A percentile compares a stretch with the other conserved stretches of the same genome.
Evolutionary conservation across 2,797 vertebrate genomes (phyloP).

Genomic region (Anguilla marmorata): DNA sequence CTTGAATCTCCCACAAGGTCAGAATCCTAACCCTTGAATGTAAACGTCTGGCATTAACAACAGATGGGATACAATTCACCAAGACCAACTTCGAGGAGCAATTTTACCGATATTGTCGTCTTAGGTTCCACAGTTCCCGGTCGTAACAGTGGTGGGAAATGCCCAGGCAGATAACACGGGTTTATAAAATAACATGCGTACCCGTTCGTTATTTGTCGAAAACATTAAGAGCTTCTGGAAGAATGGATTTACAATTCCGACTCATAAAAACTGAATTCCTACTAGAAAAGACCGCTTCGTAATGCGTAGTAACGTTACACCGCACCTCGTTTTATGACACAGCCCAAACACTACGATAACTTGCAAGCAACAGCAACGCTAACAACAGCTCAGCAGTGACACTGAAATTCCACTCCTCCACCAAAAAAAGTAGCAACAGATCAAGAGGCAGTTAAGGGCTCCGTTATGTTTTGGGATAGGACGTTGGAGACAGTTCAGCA

Average conservation of each 20-base stretch:
- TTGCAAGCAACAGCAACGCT: not conserved
- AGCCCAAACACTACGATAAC: too few species aligned
- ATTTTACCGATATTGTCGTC: not conserved
- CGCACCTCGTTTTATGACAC: not conserved
- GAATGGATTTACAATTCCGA: not conserved
- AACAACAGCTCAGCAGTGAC: not conserved
- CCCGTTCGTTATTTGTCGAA: not conserved
- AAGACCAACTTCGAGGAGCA: not conserved
- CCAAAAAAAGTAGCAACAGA: not conserved
- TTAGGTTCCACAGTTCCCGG: not conserved
- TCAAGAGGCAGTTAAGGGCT: not conserved
- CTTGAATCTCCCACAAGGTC: constrained; percentile 61
- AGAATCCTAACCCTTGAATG: constrained; percentile 68
- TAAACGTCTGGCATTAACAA: constrained; percentile 72
- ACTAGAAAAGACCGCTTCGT: not conserved
- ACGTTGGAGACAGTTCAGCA: too few species aligned
- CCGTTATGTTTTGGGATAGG: not conserved
- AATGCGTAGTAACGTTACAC: not conserved
- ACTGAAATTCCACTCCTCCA: not conserved
- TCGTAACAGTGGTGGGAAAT: not conserved
- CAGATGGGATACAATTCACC: constrained; percentile 41
- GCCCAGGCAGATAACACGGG: not conserved
- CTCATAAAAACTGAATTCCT: not conserved
- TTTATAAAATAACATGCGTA: not conserved
- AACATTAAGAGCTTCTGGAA: not conserved